Evolutionary conservation across 2,888 invertebrate genomes (phyloP).

Genomic region (Graphium colonna): DNA sequence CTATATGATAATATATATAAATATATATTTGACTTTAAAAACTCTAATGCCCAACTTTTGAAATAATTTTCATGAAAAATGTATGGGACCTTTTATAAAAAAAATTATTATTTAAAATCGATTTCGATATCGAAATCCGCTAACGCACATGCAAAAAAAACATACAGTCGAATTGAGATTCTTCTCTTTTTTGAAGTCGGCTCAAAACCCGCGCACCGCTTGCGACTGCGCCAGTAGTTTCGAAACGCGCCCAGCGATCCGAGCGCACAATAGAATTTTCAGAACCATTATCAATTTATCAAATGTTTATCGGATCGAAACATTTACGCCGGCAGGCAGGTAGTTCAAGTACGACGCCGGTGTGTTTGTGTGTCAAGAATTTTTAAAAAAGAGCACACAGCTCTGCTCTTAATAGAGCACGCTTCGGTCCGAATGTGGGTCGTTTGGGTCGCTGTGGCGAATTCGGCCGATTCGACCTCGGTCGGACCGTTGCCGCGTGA

Average conservation of each 20-base stretch:
- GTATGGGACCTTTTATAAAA: too few species aligned
- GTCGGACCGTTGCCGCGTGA: slow-evolving; percentile 55
- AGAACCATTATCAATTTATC: slow-evolving; percentile 9
- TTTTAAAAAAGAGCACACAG: slow-evolving; percentile 51
- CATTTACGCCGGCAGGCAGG: slow-evolving; percentile 2
- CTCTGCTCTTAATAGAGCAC: slow-evolving; percentile 48
- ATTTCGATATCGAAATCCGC: too few species aligned
- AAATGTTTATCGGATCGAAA: slow-evolving; percentile 8
- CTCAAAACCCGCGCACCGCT: too few species aligned
- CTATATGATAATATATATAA: too few species aligned
- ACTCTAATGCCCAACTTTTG: too few species aligned
- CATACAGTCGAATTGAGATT: too few species aligned
- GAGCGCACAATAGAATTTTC: neutral
- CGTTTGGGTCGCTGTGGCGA: slow-evolving; percentile 71
- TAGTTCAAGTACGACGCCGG: slow-evolving; percentile 20
- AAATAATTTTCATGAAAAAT: too few species aligned
- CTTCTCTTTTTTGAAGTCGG: too few species aligned
- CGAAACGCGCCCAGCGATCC: neutral
- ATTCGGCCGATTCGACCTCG: slow-evolving; percentile 75
- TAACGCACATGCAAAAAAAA: too few species aligned
- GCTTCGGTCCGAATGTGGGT: slow-evolving; percentile 70
- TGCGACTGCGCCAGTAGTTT: neutral
- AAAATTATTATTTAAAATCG: too few species aligned
- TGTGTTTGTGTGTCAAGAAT: slow-evolving; percentile 42
- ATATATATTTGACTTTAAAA: too few species aligned